Percentiles rank a stretch among this genome's conserved stretches.
Evolutionary conservation across 2,888 invertebrate species (phyloP).

Genomic region (Andrena hattorfiana): DNA sequence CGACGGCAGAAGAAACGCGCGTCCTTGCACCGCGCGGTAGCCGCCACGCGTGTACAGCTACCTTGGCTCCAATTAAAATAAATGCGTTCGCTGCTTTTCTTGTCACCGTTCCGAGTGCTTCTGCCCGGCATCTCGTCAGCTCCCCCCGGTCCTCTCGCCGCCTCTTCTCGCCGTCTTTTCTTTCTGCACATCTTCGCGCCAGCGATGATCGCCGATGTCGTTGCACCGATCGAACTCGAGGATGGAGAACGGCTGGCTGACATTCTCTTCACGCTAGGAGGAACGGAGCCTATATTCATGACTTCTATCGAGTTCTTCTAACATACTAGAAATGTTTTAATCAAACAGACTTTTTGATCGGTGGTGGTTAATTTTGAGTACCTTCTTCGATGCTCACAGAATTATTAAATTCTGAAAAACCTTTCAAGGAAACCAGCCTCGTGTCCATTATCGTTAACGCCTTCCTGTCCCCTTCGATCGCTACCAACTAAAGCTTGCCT

Average conservation of each 20-base stretch:
- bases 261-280: not conserved
- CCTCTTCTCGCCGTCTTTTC: constrained; percentile 8
- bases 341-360: too few relatives aligned
- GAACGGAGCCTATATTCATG: not conserved
- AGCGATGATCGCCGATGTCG: constrained; percentile 37
- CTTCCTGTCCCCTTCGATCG: not conserved
- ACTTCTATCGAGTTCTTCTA: not conserved
- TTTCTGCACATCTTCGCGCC: constrained; percentile 34
- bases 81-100: constrained; percentile 75
- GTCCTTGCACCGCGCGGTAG: constrained; percentile 64
- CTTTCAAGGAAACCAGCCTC: not conserved
- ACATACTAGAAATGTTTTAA: too few relatives aligned
- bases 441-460: not conserved
- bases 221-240: constrained; percentile 26
- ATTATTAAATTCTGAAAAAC: not conserved
- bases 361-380: too few relatives aligned
- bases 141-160: constrained; percentile 1
- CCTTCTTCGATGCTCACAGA: too few relatives aligned
- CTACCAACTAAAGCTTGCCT: not conserved
- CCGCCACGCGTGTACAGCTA: constrained; percentile 60
- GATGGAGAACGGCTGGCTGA: too few relatives aligned
- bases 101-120: constrained; percentile 66
- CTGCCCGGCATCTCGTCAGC: constrained; percentile 65
- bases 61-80: constrained; percentile 74
- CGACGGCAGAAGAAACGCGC: constrained; percentile 63